Evolutionary conservation across 1,140 invertebrate species (phyloP), one percentile per base, ranked within the genome.

Genomic region (Drosophila murphyi): DNA sequence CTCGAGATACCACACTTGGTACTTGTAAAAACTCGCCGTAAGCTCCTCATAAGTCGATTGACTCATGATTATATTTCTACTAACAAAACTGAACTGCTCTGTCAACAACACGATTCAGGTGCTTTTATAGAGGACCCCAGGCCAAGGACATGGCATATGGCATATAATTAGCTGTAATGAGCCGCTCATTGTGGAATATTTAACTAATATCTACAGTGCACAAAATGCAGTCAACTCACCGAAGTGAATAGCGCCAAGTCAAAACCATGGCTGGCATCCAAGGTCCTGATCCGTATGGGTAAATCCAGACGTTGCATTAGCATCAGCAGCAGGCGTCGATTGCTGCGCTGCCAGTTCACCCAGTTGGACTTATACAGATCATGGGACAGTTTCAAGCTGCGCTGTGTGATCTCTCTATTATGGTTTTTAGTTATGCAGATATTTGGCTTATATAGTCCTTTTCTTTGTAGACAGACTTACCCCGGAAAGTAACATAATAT

Each of bases 401-500:
- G 56, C 2, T 89, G 64, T 2, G 78, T 76, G 4, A 92, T 62
- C 47, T 90, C 90, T 0, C 87, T 91, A n/a, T 4, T n/a, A n/a
- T 39, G 37, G 7, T 20, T 20, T 20, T 20, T 20, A 20, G 7
- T 8, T 39, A 8, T 10, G 10, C 10, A 20, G 37, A 10, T 8
- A 8, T 43, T 43, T 43, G 10, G 4, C n/a, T 41, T 43, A 43
- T 4, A n/a, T 43, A 3, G 28, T 20, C 20, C 20, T 20, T 20
- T 20, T 2, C 1, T 5, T n/a, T 47, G 2, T 5, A 20, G 10
- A 10, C 0, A 34, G 41, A 56, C 75, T 47, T 4, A 86, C 82
- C 82, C 82, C 1, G 90, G 72, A 79, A 69, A 92, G 60, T 92
- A 90, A 64, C 90, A 92, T 31, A 92, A 12, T 8, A 92, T 80